Percentiles rank a stretch among this genome's conserved stretches.
Conservation (phyloP, 2,888 invertebrate species). For the Dorcus hopei region DNA sequence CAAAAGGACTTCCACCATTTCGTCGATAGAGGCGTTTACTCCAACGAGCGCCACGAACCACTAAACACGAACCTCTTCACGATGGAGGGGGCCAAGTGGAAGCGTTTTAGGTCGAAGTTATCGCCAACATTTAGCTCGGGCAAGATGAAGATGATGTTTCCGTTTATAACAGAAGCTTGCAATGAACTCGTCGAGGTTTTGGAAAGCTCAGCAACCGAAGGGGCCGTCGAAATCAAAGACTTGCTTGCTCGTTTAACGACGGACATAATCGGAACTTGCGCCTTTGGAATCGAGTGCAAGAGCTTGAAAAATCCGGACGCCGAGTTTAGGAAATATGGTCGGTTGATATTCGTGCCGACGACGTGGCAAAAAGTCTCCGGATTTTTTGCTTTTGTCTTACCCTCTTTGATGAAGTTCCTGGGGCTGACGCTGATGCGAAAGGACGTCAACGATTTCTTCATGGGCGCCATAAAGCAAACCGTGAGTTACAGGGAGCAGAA, state of each 20-base stretch:
- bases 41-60: conserved; percentile 56
- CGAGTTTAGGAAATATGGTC: conserved; percentile 7
- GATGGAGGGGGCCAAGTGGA: conserved; percentile 58
- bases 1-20: conserved; percentile 59
- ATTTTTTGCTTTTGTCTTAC: conserved; percentile 22
- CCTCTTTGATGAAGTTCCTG: conserved; percentile 20
- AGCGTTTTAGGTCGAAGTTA: conserved; percentile 28
- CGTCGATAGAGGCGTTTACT: conserved; percentile 58
- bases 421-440: conserved; percentile 21
- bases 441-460: conserved; percentile 36
- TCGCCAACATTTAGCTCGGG: conserved; percentile 25
- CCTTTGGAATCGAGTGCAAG: conserved; percentile 14
- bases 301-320: conserved; percentile 5
- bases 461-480: conserved; percentile 31
- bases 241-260: conserved; percentile 9
- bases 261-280: conserved; percentile 12
- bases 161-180: background rate
- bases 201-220: background rate
- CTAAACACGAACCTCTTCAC: conserved; percentile 57
- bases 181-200: background rate
- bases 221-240: conserved; percentile 10
- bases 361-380: background rate
- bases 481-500: conserved; percentile 29
- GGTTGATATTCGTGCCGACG: background rate
- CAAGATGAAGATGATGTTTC: conserved; percentile 16